phyloP scores from a whole-genome alignment of 2,113 vertebrate species.

The Seriola aureovittata region DNA sequence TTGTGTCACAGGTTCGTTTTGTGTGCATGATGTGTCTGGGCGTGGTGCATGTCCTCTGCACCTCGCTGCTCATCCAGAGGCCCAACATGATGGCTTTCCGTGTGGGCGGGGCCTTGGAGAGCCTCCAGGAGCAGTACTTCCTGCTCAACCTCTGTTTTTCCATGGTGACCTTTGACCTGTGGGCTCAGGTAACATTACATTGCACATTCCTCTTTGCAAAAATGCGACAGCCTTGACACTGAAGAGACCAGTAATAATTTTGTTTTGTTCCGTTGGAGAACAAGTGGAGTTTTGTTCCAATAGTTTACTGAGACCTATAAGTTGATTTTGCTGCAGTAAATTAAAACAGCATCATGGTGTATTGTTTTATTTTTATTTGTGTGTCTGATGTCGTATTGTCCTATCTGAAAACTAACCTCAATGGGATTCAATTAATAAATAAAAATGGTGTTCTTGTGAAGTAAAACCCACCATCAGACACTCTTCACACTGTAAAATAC shows the following conservation, averaged over 20 bases:
- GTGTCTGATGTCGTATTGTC: too few relatives aligned
- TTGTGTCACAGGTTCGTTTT: slow-evolving; percentile 84
- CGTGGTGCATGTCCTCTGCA: slow-evolving; percentile 82
- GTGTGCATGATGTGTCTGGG: slow-evolving; percentile 85
- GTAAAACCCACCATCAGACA: too few relatives aligned
- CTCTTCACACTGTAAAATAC: too few relatives aligned
- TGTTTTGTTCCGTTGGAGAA: not conserved
- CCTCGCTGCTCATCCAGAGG: slow-evolving; percentile 80
- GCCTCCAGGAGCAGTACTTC: slow-evolving; percentile 87
- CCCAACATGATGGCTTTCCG: slow-evolving; percentile 91
- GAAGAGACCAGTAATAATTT: not conserved
- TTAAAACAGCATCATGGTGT: too few relatives aligned
- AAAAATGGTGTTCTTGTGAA: too few relatives aligned
- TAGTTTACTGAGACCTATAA: too few relatives aligned
- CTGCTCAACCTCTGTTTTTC: slow-evolving; percentile 90
- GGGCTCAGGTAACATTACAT: slow-evolving; percentile 86
- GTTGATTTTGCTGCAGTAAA: too few relatives aligned
- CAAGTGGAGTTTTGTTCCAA: too few relatives aligned
- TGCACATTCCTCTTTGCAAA: not conserved
- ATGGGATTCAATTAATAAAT: too few relatives aligned
- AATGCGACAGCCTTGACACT: too few relatives aligned
- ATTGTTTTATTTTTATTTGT: too few relatives aligned
- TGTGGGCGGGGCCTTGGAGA: slow-evolving; percentile 88
- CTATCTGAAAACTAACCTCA: too few relatives aligned
- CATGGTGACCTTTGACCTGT: slow-evolving; percentile 91